phyloP scores from a whole-genome alignment of 2,113 vertebrate genomes.

The Triplophysa tibetana region DNA sequence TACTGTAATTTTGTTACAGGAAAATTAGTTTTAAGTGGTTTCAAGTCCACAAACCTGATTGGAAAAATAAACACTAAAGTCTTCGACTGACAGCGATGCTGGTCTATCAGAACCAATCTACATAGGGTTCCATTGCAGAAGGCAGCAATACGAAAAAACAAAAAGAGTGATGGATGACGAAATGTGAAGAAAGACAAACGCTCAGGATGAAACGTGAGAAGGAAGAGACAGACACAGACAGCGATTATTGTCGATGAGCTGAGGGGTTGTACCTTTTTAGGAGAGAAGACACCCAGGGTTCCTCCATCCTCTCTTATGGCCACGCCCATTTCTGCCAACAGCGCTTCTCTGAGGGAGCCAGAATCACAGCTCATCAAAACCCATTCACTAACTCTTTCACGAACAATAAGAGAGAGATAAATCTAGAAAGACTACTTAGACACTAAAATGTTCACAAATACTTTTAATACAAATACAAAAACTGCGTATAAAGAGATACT shows the following conservation, averaged over 20 bases:
- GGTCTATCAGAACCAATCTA: conserved; percentile 77
- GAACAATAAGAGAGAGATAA: too few species aligned
- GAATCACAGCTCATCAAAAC: conserved; percentile 21
- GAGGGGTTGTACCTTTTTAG: conserved; percentile 88
- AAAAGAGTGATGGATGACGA: conserved; percentile 48
- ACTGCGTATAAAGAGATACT: too few species aligned
- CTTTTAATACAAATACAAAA: too few species aligned
- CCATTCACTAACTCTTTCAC: too few species aligned
- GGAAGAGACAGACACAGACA: conserved; percentile 24
- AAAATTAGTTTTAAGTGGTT: background rate
- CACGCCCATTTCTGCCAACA: conserved; percentile 98
- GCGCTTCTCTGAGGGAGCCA: conserved; percentile 82
- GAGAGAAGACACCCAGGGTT: conserved; percentile 96
- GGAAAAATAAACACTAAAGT: conserved; percentile 80
- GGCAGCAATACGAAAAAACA: conserved; percentile 56
- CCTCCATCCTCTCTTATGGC: conserved; percentile 98
- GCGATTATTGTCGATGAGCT: background rate
- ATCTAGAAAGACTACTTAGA: too few species aligned
- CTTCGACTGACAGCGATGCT: conserved; percentile 77
- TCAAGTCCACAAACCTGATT: conserved; percentile 81
- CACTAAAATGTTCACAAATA: too few species aligned
- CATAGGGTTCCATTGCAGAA: conserved; percentile 62
- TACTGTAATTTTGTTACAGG: background rate
- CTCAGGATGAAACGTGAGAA: background rate
- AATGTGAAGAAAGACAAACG: conserved; percentile 8